Conservation (phyloP, 2,888 invertebrate genomes). For the Lasioglossum oenotherae region DNA sequence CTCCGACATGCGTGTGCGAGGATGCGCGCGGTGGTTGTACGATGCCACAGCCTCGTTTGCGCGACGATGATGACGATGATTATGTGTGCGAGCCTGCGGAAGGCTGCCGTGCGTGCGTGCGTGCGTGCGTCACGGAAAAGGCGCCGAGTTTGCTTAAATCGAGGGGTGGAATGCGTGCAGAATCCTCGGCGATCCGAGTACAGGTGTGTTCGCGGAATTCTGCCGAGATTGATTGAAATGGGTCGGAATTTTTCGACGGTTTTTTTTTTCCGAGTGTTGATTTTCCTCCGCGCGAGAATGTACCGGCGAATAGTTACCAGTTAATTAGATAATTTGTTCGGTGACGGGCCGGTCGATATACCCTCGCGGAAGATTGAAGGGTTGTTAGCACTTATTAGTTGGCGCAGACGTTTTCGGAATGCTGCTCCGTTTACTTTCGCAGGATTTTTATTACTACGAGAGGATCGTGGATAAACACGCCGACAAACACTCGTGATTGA, state of each 20-base stretch:
- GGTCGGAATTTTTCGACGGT: neutral
- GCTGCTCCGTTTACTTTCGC: neutral
- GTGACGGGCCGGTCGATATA: neutral
- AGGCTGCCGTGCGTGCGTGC: neutral
- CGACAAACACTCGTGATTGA: neutral
- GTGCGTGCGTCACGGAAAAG: conserved; percentile 2
- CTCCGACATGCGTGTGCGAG: neutral
- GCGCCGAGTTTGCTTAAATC: neutral
- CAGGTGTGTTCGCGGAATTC: neutral
- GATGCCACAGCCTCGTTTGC: conserved; percentile 8
- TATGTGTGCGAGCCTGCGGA: conserved; percentile 6
- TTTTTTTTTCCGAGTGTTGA: neutral
- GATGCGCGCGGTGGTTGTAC: neutral
- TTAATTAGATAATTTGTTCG: conserved; percentile 6
- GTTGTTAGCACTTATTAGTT: neutral
- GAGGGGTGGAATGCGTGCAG: neutral
- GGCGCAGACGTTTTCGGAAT: neutral
- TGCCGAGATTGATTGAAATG: neutral
- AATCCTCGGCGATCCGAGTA: neutral
- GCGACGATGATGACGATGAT: neutral
- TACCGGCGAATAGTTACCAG: neutral
- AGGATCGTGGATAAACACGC: neutral
- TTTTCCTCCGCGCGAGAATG: neutral
- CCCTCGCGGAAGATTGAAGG: neutral
- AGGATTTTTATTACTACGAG: neutral